Conservation (phyloP, 2,797 vertebrate genomes). For the Vireo griseus region DNA sequence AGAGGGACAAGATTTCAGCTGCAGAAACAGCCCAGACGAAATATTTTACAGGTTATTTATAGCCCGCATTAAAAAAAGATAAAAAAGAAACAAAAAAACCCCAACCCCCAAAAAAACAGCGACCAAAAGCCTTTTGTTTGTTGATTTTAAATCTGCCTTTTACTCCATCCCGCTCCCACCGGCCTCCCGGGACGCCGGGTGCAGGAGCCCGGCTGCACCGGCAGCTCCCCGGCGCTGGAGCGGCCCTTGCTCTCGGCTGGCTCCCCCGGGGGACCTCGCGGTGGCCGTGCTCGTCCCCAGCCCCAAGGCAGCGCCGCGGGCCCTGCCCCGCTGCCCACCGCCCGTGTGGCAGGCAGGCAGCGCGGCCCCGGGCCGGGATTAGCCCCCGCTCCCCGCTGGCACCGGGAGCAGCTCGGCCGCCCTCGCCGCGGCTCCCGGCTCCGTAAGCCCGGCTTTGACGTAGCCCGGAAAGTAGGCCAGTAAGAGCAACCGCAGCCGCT, state of each 20-base stretch:
- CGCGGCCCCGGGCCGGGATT: not conserved
- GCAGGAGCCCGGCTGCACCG: not conserved
- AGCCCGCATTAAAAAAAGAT: not conserved
- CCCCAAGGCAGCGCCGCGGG: not conserved
- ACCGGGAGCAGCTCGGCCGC: not conserved
- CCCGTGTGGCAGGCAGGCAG: not conserved
- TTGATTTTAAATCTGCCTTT: constrained; percentile 1
- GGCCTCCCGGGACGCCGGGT: not conserved
- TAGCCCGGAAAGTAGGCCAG: constrained; percentile 55
- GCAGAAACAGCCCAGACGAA: not conserved
- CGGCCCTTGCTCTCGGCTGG: not conserved
- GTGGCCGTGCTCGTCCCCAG: not conserved
- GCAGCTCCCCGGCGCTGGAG: not conserved
- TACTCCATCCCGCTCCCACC: not conserved
- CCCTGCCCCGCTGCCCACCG: not conserved
- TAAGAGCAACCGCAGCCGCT: constrained; percentile 4
- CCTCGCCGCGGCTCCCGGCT: not conserved
- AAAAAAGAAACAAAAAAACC: not conserved
- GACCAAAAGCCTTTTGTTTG: not conserved
- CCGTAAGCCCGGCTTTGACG: constrained; percentile 45
- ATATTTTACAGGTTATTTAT: constrained; percentile 39
- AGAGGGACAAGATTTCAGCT: not conserved
- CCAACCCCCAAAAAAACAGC: not conserved
- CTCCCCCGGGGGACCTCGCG: not conserved
- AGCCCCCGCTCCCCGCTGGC: not conserved